phyloP scores from a whole-genome alignment of 2,797 vertebrate genomes.

The Melanotaenia boesemani region DNA sequence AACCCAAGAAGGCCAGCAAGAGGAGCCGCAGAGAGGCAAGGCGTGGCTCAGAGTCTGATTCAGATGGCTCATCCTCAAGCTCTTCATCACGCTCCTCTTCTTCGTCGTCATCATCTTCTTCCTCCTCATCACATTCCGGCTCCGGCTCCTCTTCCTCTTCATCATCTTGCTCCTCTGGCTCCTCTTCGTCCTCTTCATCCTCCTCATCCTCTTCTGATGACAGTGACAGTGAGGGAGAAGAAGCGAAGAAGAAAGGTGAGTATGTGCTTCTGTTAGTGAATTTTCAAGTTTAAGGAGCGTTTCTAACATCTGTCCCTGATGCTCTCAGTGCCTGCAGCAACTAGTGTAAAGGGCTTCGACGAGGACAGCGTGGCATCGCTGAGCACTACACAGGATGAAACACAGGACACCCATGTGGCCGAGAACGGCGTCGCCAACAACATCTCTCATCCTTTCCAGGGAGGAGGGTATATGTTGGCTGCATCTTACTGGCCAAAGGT shows the following conservation, averaged over 20 bases:
- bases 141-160: slow-evolving; percentile 94
- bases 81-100: slow-evolving; percentile 95
- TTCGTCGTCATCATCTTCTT: slow-evolving; percentile 94
- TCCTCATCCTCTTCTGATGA: slow-evolving; percentile 91
- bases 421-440: slow-evolving; percentile 91
- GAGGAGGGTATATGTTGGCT: slow-evolving; percentile 94
- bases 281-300: background rate
- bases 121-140: slow-evolving; percentile 93
- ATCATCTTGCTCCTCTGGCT: slow-evolving; percentile 95
- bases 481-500: slow-evolving; percentile 99
- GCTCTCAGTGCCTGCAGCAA: slow-evolving; percentile 82
- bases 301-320: slow-evolving; percentile 21
- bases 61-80: slow-evolving; percentile 90
- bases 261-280: background rate
- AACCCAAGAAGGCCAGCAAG: slow-evolving; percentile 91
- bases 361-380: slow-evolving; percentile 97
- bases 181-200: slow-evolving; percentile 93
- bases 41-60: slow-evolving; percentile 89
- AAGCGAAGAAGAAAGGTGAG: slow-evolving; percentile 91
- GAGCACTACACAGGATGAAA: slow-evolving; percentile 93
- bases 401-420: slow-evolving; percentile 90
- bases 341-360: slow-evolving; percentile 92
- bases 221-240: slow-evolving; percentile 92
- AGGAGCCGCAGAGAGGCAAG: slow-evolving; percentile 87
- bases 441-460: slow-evolving; percentile 88